Conservation (phyloP, 53 echinoderm and acorn worm genomes). For the Holothuria leucospilota region DNA sequence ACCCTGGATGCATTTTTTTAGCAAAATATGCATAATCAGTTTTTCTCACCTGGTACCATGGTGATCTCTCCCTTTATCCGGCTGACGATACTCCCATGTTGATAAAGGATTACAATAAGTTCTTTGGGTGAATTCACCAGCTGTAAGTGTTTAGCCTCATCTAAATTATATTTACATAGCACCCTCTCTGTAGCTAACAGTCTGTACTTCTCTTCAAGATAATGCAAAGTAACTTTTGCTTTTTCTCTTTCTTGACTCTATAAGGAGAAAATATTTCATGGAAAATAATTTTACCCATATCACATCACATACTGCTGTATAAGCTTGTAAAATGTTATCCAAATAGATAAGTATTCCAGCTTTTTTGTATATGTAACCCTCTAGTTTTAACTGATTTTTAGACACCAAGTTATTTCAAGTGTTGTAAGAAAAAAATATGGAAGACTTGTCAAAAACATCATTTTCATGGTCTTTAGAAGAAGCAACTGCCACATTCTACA, state of each 20-base stretch:
- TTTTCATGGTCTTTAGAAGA: too few relatives aligned
- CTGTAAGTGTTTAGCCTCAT: slow-evolving; percentile 53
- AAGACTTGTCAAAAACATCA: too few relatives aligned
- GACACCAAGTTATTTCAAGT: too few relatives aligned
- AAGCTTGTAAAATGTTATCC: too few relatives aligned
- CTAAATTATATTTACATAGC: slow-evolving; percentile 69
- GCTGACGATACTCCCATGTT: slow-evolving; percentile 74
- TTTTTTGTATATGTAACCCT: too few relatives aligned
- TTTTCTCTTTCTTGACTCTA: slow-evolving; percentile 70
- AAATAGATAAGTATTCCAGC: too few relatives aligned
- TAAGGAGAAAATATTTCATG: background rate
- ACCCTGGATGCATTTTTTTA: too few relatives aligned
- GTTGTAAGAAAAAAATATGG: too few relatives aligned
- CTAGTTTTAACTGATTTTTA: too few relatives aligned
- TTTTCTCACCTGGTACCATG: slow-evolving; percentile 52
- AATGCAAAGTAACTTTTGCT: slow-evolving; percentile 63
- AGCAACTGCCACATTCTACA: too few relatives aligned
- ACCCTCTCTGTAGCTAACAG: slow-evolving; percentile 80
- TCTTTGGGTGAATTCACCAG: slow-evolving; percentile 72
- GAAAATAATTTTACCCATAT: background rate
- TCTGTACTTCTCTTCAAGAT: slow-evolving; percentile 68
- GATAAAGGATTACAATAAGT: slow-evolving; percentile 78
- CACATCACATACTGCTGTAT: too few relatives aligned
- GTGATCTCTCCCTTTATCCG: slow-evolving; percentile 52
- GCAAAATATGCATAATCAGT: too few relatives aligned